These are phyloP conservation scores for Candidula unifasciata DNA, from an alignment of 2,888 invertebrate genomes.

Conservation along the genomic window DNA sequence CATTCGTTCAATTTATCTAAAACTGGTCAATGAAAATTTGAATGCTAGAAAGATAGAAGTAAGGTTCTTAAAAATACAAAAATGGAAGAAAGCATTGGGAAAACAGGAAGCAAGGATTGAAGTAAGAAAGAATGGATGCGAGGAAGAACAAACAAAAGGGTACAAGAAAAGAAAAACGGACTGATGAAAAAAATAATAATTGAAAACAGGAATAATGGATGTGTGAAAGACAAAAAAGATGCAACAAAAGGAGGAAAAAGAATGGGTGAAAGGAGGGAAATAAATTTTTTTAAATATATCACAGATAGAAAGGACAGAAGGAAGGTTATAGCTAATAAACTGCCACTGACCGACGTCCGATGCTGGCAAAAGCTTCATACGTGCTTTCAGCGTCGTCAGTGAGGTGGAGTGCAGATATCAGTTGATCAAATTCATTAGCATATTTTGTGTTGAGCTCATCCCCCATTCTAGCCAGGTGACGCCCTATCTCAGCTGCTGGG, in stretches of 20 bases:
- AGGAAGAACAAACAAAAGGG: neutral
- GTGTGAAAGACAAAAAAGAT: neutral
- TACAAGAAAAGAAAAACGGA: neutral
- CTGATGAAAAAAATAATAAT: neutral
- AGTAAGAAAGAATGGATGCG: neutral
- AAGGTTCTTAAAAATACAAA: too few species aligned
- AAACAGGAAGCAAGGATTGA: neutral
- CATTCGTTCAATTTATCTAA: too few species aligned
- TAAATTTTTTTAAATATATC: neutral
- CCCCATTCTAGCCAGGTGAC: slow-evolving; percentile 75
- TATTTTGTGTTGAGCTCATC: slow-evolving; percentile 76
- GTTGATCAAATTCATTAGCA: slow-evolving; percentile 69
- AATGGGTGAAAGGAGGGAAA: neutral
- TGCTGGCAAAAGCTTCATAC: slow-evolving; percentile 74
- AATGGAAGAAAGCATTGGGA: neutral
- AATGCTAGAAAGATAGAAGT: too few species aligned
- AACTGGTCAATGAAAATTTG: too few species aligned
- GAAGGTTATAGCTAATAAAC: neutral
- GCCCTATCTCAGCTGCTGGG: slow-evolving; percentile 71
- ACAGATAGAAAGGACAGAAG: neutral
- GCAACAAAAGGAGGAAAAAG: neutral
- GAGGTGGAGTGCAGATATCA: slow-evolving; percentile 71
- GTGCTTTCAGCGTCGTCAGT: slow-evolving; percentile 66
- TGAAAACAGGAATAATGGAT: neutral
- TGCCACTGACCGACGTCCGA: slow-evolving; percentile 72